Evolutionary conservation across 2,113 vertebrate genomes (phyloP), one percentile per base, ranked within the genome.

Genomic region (Platycercus adscitus): DNA sequence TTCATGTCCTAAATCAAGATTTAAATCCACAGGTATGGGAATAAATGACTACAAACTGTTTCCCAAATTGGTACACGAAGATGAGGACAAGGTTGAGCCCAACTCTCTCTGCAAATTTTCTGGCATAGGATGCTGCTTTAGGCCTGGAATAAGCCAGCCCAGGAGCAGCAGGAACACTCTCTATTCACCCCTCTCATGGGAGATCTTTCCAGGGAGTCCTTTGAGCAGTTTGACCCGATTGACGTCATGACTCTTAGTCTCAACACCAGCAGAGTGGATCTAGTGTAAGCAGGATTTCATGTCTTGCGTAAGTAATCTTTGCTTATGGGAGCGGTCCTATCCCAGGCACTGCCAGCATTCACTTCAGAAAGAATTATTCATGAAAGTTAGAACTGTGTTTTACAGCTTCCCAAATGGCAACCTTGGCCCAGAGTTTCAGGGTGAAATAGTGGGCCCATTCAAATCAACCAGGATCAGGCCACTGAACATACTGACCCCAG

Each of bases 291-390:
- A 68, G 37, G 24, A n/a, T 60, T 64, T 87, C 47, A 72, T 13
- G 79, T 20, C 46, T 41, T 37, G 35, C 11, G 4, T 19, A 49
- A 77, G 49, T 47, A 60, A 65, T 25, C 43, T 63, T 69, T 68
- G 44, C 37, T 65, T 81, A 19, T 18, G 21, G 50, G 43, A 95
- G 44, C 53, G 72, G 49, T 73, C 9, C 50, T 73, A 50, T 43
- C 68, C 31, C 79, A 85, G 52, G 49, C 50, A 87, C 55, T 47
- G 55, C 24, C 47, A 81, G 50, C 43, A 46, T 28, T 89, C 50
- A 56, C 91, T 91, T 92, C 86, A 91, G 71, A 91, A 83, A 68
- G 81, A 83, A 90, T 83, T 70, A 78, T 64, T 93, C 56, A 86
- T 86, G 14, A 23, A 82, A 63, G 44, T 71, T 39, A 70, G 58